These are phyloP conservation scores for Diadumene lineata DNA, from an alignment of 92 coral and sea anemone genomes.

Conservation along the genomic window DNA sequence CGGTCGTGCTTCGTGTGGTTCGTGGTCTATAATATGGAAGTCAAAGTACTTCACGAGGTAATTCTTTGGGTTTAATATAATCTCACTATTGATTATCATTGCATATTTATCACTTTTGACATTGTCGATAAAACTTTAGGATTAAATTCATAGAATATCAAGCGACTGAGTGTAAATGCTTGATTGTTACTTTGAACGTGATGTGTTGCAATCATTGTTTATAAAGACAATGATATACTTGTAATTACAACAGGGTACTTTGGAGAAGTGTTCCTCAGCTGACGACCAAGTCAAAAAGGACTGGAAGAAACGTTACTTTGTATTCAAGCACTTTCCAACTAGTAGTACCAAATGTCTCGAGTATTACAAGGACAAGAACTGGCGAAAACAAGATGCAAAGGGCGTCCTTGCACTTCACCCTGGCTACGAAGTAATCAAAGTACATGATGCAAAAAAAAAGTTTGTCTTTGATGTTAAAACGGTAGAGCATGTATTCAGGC, in stretches of 20 bases:
- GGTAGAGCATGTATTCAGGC: conserved; percentile 81
- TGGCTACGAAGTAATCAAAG: conserved; percentile 75
- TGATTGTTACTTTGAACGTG: not conserved
- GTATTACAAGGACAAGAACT: conserved; percentile 77
- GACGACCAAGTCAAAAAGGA: conserved; percentile 82
- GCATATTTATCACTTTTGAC: not conserved
- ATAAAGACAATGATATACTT: not conserved
- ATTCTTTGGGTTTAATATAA: not conserved
- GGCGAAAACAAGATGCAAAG: conserved; percentile 83
- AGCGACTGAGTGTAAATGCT: not conserved
- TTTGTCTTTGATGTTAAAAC: conserved; percentile 86
- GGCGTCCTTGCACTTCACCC: conserved; percentile 91
- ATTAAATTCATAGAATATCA: not conserved
- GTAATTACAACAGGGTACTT: conserved; percentile 58
- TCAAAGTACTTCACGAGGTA: conserved; percentile 36
- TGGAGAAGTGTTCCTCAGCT: conserved; percentile 80
- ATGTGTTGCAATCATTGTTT: conserved; percentile 31
- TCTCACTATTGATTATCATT: not conserved
- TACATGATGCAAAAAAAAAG: conserved; percentile 73
- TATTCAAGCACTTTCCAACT: conserved; percentile 76
- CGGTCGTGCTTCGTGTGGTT: not conserved
- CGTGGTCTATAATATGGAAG: conserved; percentile 26
- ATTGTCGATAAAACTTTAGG: not conserved
- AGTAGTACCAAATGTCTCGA: conserved; percentile 86
- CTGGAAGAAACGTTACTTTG: conserved; percentile 94